Conservation (phyloP, 2,113 vertebrate genomes). For the Gopherus evgoodei region DNA sequence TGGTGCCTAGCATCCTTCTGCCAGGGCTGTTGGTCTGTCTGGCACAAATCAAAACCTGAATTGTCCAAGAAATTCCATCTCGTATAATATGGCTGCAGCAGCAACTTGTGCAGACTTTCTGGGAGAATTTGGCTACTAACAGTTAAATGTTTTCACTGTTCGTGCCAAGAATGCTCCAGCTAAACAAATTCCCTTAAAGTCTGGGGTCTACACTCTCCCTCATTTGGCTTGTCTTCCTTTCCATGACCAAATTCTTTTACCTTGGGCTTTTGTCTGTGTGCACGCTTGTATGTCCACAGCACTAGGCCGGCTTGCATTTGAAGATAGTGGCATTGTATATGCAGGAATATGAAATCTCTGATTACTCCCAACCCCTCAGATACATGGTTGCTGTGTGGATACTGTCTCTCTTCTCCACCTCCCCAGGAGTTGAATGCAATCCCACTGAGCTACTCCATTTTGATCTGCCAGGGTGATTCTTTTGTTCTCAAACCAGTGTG, state of each 20-base stretch:
- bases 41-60: not conserved
- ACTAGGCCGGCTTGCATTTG: not conserved
- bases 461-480: not conserved
- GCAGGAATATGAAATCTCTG: not conserved
- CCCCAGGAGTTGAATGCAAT: not conserved
- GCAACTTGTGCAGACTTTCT: not conserved
- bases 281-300: not conserved
- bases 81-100: not conserved
- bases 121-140: not conserved
- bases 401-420: not conserved
- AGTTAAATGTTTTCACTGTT: not conserved
- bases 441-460: not conserved
- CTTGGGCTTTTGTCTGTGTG: not conserved
- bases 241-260: not conserved
- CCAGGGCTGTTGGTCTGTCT: not conserved
- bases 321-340: not conserved
- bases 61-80: not conserved
- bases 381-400: not conserved
- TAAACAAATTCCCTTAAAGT: accelerated
- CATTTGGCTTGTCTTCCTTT: not conserved
- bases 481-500: not conserved
- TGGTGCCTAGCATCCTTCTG: not conserved
- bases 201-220: not conserved
- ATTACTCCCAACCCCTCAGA: not conserved
- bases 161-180: not conserved